Conservation (phyloP, 2,888 invertebrate species). For the Pollenia angustigena region DNA sequence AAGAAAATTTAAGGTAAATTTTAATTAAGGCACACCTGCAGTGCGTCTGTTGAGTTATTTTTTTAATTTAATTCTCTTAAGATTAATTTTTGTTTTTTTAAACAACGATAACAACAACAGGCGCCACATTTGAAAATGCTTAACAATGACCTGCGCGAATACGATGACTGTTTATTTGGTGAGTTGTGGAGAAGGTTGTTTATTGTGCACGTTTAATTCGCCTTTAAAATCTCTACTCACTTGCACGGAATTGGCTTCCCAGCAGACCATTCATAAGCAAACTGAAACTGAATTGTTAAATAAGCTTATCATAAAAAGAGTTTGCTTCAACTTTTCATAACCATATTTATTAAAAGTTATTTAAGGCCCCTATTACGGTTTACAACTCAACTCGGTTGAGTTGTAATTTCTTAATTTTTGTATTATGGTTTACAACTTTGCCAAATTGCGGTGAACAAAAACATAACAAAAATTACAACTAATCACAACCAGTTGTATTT, state of each 20-base stretch:
- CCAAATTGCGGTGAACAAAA: too few species aligned
- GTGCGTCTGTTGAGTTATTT: conserved; percentile 58
- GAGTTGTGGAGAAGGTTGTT: not conserved
- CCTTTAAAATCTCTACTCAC: not conserved
- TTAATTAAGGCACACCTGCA: conserved; percentile 71
- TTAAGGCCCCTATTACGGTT: too few species aligned
- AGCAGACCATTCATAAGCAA: too few species aligned
- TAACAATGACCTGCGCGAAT: conserved; percentile 33
- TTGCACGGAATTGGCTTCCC: not conserved
- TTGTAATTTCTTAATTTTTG: too few species aligned
- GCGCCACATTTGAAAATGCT: not conserved
- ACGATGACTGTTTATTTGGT: not conserved
- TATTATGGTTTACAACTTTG: too few species aligned
- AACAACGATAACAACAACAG: not conserved
- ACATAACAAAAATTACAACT: too few species aligned
- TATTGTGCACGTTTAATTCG: conserved; percentile 9
- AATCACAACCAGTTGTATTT: too few species aligned
- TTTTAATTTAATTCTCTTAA: conserved; percentile 56
- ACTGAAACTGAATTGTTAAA: too few species aligned
- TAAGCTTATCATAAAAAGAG: too few species aligned
- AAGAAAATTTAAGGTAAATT: conserved; percentile 56
- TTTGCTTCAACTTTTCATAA: too few species aligned
- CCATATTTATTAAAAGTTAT: too few species aligned
- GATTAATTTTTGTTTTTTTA: conserved; percentile 53
- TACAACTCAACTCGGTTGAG: too few species aligned